A percentile compares a stretch with the other conserved stretches of the same genome.
Conservation (phyloP, 2,113 vertebrate genomes). For the Sylvicapra grimmia region DNA sequence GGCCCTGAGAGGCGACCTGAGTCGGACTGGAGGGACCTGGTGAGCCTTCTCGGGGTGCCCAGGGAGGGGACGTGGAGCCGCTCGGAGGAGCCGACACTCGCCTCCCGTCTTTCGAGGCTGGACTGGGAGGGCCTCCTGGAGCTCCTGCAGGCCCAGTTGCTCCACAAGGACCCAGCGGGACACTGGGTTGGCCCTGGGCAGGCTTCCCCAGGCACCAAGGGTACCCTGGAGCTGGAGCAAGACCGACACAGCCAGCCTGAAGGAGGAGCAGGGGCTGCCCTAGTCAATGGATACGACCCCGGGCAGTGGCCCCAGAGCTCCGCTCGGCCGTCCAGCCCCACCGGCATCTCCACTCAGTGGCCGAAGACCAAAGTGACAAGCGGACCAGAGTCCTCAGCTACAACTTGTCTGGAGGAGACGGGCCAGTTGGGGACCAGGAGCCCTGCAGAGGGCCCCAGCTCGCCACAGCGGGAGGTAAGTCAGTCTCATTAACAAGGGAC, state of each 20-base stretch:
- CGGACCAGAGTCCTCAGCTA: neutral
- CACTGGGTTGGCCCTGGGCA: conserved; percentile 5
- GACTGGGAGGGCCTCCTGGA: conserved; percentile 7
- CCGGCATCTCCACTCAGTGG: conserved; percentile 43
- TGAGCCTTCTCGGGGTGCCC: conserved; percentile 34
- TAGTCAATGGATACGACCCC: neutral
- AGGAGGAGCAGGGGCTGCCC: neutral
- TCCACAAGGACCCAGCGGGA: neutral
- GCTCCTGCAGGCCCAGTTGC: neutral
- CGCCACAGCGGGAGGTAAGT: conserved; percentile 43
- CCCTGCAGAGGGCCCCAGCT: neutral
- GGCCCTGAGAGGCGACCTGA: neutral
- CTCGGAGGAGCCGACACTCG: neutral
- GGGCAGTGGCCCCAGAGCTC: neutral
- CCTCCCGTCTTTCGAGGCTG: conserved; percentile 30
- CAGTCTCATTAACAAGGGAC: no score
- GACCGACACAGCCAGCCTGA: neutral
- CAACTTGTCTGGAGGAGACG: neutral
- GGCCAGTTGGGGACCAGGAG: neutral
- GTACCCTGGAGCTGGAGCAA: neutral
- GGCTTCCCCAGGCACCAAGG: neutral
- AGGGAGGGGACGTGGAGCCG: neutral
- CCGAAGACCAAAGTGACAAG: conserved; percentile 58
- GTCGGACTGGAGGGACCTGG: conserved; percentile 64
- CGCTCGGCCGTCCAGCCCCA: neutral